Evolutionary conservation across 2,113 vertebrate genomes (phyloP).

Genomic region (Oophaga pumilio): DNA sequence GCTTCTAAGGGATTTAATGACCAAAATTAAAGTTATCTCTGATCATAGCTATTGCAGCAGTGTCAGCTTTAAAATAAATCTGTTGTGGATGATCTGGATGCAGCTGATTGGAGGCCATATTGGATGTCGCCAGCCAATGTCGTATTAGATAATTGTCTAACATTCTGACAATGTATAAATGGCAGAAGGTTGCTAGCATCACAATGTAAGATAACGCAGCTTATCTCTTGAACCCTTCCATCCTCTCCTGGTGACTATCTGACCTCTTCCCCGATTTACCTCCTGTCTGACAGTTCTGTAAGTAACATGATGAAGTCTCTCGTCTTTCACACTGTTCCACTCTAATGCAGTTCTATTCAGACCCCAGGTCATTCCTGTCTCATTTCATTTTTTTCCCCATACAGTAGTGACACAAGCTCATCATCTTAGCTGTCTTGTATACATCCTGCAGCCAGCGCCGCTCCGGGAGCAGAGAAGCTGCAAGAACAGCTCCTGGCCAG

Average conservation of each 20-base stretch:
- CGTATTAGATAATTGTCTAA: too few species aligned
- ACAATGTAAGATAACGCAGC: background rate
- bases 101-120: too few species aligned
- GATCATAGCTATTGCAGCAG: too few species aligned
- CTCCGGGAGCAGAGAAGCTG: background rate
- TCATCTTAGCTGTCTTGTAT: constrained; percentile 36
- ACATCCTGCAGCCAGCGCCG: constrained; percentile 12
- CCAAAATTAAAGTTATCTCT: too few species aligned
- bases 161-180: too few species aligned
- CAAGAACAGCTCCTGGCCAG: constrained; percentile 25
- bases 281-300: background rate
- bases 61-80: too few species aligned
- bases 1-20: too few species aligned
- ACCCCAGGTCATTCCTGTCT: constrained; percentile 39
- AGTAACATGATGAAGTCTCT: background rate
- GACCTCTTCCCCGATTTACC: background rate
- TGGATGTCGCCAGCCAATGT: too few species aligned
- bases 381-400: constrained; percentile 11
- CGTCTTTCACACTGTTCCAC: constrained; percentile 10
- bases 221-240: background rate
- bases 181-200: too few species aligned
- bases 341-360: constrained; percentile 15
- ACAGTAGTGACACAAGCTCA: constrained; percentile 8
- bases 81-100: too few species aligned
- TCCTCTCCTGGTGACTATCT: too few species aligned